These are phyloP conservation scores for Myripristis murdjan DNA, from an alignment of 2,797 vertebrate species.

Conservation along the genomic window DNA sequence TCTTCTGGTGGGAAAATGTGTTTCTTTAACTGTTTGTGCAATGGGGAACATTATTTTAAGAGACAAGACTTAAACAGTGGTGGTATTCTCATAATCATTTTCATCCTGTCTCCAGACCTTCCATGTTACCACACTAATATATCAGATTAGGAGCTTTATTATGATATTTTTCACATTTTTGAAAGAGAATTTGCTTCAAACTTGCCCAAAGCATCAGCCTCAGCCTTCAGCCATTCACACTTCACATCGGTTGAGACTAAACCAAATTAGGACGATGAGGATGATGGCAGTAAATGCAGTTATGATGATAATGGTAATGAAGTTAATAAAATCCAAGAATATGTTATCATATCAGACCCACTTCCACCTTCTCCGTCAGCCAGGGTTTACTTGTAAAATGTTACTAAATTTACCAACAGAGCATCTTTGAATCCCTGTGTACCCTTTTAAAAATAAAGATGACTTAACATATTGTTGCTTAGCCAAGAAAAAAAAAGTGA, in stretches of 20 bases:
- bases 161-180: background rate
- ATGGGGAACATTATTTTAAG: too few relatives aligned
- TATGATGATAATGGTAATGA: too few relatives aligned
- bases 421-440: slow-evolving; percentile 10
- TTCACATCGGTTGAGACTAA: background rate
- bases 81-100: too few relatives aligned
- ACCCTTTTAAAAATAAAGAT: slow-evolving; percentile 47
- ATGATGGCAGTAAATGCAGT: background rate
- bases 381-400: too few relatives aligned
- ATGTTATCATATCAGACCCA: background rate
- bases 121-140: too few relatives aligned
- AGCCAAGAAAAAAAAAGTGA: background rate
- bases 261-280: slow-evolving; percentile 1
- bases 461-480: slow-evolving; percentile 9
- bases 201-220: background rate
- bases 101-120: too few relatives aligned
- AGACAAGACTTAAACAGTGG: too few relatives aligned
- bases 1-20: too few relatives aligned
- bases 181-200: background rate
- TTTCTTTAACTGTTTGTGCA: too few relatives aligned
- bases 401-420: slow-evolving; percentile 1
- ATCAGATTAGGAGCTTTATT: too few relatives aligned
- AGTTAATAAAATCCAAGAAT: background rate
- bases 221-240: background rate
- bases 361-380: background rate